Evolutionary conservation across 2,888 invertebrate species (phyloP), one percentile per base, ranked within the genome.

Genomic region (Tipula confusa): DNA sequence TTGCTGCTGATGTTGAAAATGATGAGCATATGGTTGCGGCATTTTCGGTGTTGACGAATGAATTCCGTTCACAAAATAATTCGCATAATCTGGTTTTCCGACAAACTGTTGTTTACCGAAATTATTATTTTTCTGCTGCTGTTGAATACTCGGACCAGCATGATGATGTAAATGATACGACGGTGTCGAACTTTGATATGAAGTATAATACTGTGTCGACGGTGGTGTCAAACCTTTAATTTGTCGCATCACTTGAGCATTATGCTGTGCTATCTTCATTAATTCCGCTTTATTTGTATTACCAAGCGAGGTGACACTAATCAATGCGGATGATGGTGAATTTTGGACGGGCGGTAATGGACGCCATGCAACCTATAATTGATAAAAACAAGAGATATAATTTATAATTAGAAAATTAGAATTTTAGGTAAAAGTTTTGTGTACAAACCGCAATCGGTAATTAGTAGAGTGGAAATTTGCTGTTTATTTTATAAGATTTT

Each of bases 181-280:
- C n/a, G 79, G 83, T 28, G 82, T 31, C 6, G 29, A 18, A 9
- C 43, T 29, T 18, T 83, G 43, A 83, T 82, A 84, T 11, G 84
- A 84, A 82, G 84, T 84, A 11, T 84, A 36, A 29, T 84, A 84
- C 24, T 84, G 84, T 33, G 85, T 84, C 2, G 84, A 80, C 11
- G 85, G 84, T 29, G 84, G 84, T 82, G 84, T 84, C 1, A 84
- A 38, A 36, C 84, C 84, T 81, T 85, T 85, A 24, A 84, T 83
- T 28, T 85, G 84, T 28, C 84, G 83, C 64, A 85, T 80, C 29
- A 85, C 79, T 29, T 84, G 84, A 28, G 85, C 85, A 84, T 85
- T 85, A 15, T 85, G 85, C 31, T 83, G 84, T n/a, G 85, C 85
- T 11, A 85, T 85, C 83, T 85, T 84, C 5, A 84, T 83, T 31